These are phyloP conservation scores for Drosophila prolongata DNA, from an alignment of 2,888 invertebrate species.

Conservation along the genomic window DNA sequence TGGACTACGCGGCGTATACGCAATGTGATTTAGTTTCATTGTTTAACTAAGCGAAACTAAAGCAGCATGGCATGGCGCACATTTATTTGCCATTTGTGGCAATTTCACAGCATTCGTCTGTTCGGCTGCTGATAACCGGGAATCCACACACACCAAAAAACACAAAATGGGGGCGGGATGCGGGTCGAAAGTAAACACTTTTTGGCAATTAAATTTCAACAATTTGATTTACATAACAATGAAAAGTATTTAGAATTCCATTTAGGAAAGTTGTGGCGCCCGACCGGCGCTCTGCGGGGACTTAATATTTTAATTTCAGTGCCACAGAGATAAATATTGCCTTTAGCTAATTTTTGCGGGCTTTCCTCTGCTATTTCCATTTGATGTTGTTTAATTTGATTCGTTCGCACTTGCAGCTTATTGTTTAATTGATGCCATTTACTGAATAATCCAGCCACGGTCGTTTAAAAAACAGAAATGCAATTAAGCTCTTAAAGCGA, in stretches of 20 bases:
- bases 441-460: conserved; percentile 15
- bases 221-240: conserved; percentile 66
- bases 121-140: conserved; percentile 30
- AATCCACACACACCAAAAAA: background rate
- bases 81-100: conserved; percentile 28
- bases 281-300: conserved; percentile 5
- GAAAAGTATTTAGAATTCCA: conserved; percentile 54
- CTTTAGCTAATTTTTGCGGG: conserved; percentile 30
- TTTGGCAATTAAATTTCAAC: conserved; percentile 64
- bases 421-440: conserved; percentile 39
- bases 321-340: conserved; percentile 38
- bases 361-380: conserved; percentile 11
- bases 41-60: conserved; percentile 57
- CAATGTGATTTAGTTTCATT: conserved; percentile 64
- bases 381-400: conserved; percentile 1
- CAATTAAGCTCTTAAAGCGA: conserved; percentile 36
- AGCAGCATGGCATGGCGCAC: conserved; percentile 27
- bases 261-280: conserved; percentile 37
- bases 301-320: conserved; percentile 43
- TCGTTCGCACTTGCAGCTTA: conserved; percentile 4
- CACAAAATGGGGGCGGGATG: background rate
- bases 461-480: conserved; percentile 4
- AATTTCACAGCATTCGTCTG: conserved; percentile 25
- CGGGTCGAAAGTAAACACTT: conserved; percentile 52
- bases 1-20: conserved; percentile 63